These are phyloP conservation scores for Cynaeus angustus DNA, from an alignment of 2,888 invertebrate genomes.

Conservation along the genomic window DNA sequence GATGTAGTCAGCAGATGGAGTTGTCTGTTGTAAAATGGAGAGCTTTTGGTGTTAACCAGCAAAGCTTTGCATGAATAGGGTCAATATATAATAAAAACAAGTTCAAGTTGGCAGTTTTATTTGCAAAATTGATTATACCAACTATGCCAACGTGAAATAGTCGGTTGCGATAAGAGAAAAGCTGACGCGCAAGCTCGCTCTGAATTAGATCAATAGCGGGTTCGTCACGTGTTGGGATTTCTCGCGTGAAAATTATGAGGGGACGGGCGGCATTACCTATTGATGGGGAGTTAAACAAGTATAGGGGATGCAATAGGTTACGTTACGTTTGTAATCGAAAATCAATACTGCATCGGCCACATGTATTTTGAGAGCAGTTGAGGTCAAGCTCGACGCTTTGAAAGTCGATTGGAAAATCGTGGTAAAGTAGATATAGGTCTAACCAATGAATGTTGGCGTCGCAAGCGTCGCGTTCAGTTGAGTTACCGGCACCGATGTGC, in stretches of 20 bases:
- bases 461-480: slow-evolving; percentile 32
- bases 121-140: slow-evolving; percentile 18
- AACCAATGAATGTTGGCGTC: slow-evolving; percentile 38
- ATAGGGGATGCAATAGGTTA: slow-evolving; percentile 54
- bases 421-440: slow-evolving; percentile 5
- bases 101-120: slow-evolving; percentile 1
- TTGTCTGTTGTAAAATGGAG: too few species aligned
- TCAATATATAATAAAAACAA: not conserved
- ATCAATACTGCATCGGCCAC: slow-evolving; percentile 62
- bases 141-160: not conserved
- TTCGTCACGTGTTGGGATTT: slow-evolving; percentile 45
- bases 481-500: slow-evolving; percentile 26
- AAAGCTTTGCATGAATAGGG: too few species aligned
- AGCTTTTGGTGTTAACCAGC: too few species aligned
- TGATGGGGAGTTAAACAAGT: slow-evolving; percentile 42
- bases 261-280: slow-evolving; percentile 36
- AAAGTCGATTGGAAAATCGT: slow-evolving; percentile 12
- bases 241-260: slow-evolving; percentile 47
- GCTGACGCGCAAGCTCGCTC: slow-evolving; percentile 29
- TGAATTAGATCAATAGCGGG: slow-evolving; percentile 37
- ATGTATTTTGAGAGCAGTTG: slow-evolving; percentile 44
- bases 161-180: slow-evolving; percentile 3
- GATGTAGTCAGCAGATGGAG: too few species aligned
- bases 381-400: slow-evolving; percentile 38
- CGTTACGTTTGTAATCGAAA: slow-evolving; percentile 59